Base-by-base conservation (phyloP, 1,140 invertebrate species). In the Drosophila murphyi region DNA sequence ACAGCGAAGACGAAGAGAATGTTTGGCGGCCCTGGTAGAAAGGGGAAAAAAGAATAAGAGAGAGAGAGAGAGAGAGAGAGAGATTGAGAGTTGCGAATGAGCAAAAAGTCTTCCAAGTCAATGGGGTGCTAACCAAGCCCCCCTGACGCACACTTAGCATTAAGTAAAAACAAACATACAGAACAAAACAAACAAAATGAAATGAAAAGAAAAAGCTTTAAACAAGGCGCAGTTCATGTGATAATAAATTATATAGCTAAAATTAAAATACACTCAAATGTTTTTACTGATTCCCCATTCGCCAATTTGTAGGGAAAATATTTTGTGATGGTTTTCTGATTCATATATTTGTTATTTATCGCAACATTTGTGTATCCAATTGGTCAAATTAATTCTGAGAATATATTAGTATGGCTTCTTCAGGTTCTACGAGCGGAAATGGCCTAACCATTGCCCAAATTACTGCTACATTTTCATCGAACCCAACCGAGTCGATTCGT, bases 11-110 rank as follows among this genome's bases (percentile, higher is more conserved):
- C 12, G 91, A 92, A 71, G 94, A 95, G 68, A 93, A 94, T 54
- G 94, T 96, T 34, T 96, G 95, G 95, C 93, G 95, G 76, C 95
- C 95, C 6, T 96, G 95, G 95, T 96, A 94, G 93, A 56, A 7
- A n/a, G n/a, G 20, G 3, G 35, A 48, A 35, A 39, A 50, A 35
- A 43, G 5, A 34, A 7, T 8, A 5, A 55, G 5, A 61, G 64
- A 60, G 41, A 63, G 34, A 67, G 4, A 54, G 29, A 61, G 6
- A 65, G 31, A n/a, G n/a, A n/a, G 47, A 35, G 20, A 62, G 41
- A 73, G 61, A 67, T 32, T 52, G 20, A 57, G 35, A 64, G 54
- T 20, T 20, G 1, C 20, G 20, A 39, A 34, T 57, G 35, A 73
- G 63, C 41, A 4, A 83, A 65, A 83, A 67, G 82, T 87, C 82